These are phyloP conservation scores for Brachyopa scutellaris DNA, from an alignment of 2,888 invertebrate genomes.

Conservation along the genomic window DNA sequence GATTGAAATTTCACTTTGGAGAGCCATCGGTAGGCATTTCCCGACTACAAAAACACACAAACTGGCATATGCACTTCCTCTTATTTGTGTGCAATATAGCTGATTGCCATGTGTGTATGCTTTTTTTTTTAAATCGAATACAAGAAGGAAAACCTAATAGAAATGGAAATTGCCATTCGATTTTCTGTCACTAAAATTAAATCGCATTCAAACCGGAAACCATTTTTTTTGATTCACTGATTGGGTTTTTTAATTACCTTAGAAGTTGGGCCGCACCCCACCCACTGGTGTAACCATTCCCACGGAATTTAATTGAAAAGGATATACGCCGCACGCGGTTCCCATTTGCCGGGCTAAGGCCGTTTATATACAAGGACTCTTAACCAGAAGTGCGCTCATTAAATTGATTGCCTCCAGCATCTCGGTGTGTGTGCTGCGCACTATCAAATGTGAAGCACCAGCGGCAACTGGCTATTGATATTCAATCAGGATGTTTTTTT, in stretches of 20 bases:
- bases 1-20: slow-evolving; percentile 8
- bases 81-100: slow-evolving; percentile 32
- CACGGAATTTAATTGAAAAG: slow-evolving; percentile 42
- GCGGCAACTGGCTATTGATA: slow-evolving; percentile 35
- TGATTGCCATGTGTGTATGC: slow-evolving; percentile 14
- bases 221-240: slow-evolving; percentile 65
- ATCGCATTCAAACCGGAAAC: slow-evolving; percentile 51
- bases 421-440: neutral
- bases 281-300: neutral
- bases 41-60: slow-evolving; percentile 3
- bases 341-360: slow-evolving; percentile 1
- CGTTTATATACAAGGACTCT: slow-evolving; percentile 33
- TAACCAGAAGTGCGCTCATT: slow-evolving; percentile 51
- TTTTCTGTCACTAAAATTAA: slow-evolving; percentile 56
- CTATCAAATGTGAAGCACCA: slow-evolving; percentile 12
- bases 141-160: slow-evolving; percentile 21
- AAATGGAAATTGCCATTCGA: slow-evolving; percentile 48
- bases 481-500: slow-evolving; percentile 50
- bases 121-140: neutral
- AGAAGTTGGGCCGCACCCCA: slow-evolving; percentile 32
- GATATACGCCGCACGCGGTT: neutral
- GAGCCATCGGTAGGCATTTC: neutral
- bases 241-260: slow-evolving; percentile 72
- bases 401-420: slow-evolving; percentile 54
- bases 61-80: slow-evolving; percentile 10